Conservation (phyloP, 2,797 vertebrate species). For the Enteromius mattozi region DNA sequence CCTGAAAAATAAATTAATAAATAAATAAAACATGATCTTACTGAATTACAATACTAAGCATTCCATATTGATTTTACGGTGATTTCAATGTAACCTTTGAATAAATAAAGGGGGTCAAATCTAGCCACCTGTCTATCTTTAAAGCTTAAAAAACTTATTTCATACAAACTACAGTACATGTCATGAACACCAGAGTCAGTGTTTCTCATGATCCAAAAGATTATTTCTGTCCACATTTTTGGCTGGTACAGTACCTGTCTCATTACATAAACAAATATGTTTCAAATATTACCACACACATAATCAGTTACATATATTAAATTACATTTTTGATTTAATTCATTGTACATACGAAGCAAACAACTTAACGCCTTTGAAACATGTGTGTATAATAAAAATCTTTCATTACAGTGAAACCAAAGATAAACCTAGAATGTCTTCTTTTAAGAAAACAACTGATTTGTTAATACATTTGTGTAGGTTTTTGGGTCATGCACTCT, state of each 20-base stretch:
- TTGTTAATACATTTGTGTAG: background rate
- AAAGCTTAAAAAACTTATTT: too few species aligned
- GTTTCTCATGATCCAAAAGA: background rate
- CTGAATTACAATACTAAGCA: slow-evolving; percentile 33
- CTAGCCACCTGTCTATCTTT: background rate
- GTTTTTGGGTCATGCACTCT: background rate
- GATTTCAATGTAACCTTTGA: background rate
- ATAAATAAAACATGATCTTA: slow-evolving; percentile 4
- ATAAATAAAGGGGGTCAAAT: background rate
- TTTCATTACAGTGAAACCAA: background rate
- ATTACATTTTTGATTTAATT: background rate
- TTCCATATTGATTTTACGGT: slow-evolving; percentile 17
- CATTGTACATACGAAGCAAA: background rate
- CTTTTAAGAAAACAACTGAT: background rate
- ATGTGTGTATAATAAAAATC: background rate
- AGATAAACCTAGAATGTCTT: background rate
- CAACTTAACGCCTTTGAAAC: background rate
- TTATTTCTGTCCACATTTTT: background rate
- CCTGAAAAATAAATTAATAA: slow-evolving; percentile 74
- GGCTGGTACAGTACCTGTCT: background rate
- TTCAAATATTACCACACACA: background rate
- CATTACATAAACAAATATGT: background rate
- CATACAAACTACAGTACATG: background rate
- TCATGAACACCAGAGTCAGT: background rate
- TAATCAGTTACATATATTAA: background rate